Conservation (phyloP, 1,140 invertebrate genomes). For the Xylocopa sonorina region DNA sequence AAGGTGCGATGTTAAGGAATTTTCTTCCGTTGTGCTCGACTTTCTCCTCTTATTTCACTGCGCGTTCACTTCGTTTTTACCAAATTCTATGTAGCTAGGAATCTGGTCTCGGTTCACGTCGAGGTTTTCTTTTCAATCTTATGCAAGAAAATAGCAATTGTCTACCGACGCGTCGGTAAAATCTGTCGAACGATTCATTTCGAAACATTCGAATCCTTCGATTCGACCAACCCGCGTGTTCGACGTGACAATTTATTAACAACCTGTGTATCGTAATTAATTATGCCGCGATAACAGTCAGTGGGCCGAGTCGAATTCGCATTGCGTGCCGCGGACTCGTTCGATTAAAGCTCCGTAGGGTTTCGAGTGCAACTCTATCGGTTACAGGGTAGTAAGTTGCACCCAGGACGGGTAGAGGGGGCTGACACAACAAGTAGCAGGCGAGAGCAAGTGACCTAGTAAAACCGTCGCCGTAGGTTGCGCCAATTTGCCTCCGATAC, state of each 20-base stretch:
- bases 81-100: too few species aligned
- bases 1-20: not conserved
- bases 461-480: not conserved
- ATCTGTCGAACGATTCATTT: not conserved
- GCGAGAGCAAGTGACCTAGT: constrained; percentile 10
- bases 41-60: too few species aligned
- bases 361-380: not conserved
- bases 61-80: too few species aligned
- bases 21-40: too few species aligned
- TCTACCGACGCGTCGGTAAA: too few species aligned
- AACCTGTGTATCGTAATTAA: constrained; percentile 8
- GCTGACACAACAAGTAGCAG: constrained; percentile 27
- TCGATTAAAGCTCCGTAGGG: constrained; percentile 14
- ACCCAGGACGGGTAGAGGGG: not conserved
- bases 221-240: not conserved
- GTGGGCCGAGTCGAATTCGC: not conserved
- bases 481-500: constrained; percentile 30
- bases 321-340: constrained; percentile 7
- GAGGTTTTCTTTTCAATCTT: too few species aligned
- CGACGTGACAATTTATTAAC: constrained; percentile 15
- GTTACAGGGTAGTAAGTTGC: not conserved
- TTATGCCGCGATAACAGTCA: not conserved
- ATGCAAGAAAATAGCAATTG: too few species aligned
- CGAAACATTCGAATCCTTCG: not conserved
- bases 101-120: too few species aligned